Conservation (phyloP, 2,888 invertebrate genomes). For the Phrixothrix hirtus region DNA sequence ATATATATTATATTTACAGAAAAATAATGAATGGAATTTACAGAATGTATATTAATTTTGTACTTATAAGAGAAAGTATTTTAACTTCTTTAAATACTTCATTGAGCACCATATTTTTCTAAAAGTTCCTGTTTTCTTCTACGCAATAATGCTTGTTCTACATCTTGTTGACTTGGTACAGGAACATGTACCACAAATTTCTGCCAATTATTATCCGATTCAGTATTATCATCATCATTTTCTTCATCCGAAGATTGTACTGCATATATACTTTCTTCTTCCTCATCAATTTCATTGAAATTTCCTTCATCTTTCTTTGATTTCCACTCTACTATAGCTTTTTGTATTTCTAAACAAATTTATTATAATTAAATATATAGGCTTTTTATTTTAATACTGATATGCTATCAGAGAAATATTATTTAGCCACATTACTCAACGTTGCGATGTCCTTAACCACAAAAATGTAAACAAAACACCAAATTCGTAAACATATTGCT, state of each 20-base stretch:
- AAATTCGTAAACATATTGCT: no score
- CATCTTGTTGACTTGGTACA: conserved; percentile 92
- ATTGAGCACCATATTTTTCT: conserved; percentile 70
- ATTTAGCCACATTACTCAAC: no score
- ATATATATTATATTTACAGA: no score
- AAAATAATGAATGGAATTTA: no score
- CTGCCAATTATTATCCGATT: conserved; percentile 49
- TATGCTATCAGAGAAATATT: no score
- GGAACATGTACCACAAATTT: conserved; percentile 84
- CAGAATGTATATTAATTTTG: no score
- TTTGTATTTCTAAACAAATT: conserved; percentile 56
- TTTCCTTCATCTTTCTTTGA: conserved; percentile 63
- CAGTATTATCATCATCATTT: conserved; percentile 45
- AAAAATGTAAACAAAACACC: no score
- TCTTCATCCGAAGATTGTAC: conserved; percentile 55
- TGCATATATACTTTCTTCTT: conserved; percentile 75
- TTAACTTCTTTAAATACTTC: neutral
- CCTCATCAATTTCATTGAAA: conserved; percentile 62
- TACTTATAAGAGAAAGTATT: no score
- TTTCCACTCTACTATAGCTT: conserved; percentile 75
- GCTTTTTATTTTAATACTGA: no score
- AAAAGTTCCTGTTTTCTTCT: conserved; percentile 92
- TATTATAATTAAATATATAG: neutral
- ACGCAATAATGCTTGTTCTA: conserved; percentile 87
- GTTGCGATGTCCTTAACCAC: no score